phyloP scores from a whole-genome alignment of 2,797 vertebrate species.

The Melopsittacus undulatus region DNA sequence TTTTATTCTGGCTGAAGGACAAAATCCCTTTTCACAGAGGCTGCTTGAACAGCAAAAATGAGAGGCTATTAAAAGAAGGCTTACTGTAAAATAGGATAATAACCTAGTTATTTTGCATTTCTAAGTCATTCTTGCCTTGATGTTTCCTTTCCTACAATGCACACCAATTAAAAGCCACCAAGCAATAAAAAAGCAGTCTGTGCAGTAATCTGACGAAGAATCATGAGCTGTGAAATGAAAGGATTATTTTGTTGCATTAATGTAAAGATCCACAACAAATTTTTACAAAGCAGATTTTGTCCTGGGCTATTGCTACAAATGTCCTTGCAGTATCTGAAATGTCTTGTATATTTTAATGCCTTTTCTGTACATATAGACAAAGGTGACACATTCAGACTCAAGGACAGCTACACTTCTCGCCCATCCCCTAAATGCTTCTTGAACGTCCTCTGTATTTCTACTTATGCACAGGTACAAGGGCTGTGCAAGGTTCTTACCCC shows the following conservation, averaged over 20 bases:
- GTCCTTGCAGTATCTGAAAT: not conserved
- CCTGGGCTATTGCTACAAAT: not conserved
- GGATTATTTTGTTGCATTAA: conserved; percentile 29
- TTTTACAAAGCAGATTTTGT: not conserved
- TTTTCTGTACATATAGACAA: not conserved
- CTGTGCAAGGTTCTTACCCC: not conserved
- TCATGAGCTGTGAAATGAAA: conserved; percentile 19
- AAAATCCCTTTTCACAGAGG: conserved; percentile 56
- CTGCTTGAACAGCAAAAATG: conserved; percentile 66
- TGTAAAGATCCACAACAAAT: not conserved
- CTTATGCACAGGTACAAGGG: not conserved
- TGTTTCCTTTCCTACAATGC: conserved; percentile 15
- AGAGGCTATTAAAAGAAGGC: conserved; percentile 63
- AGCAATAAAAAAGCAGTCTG: conserved; percentile 22
- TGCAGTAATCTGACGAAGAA: conserved; percentile 41
- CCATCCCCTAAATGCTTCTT: not conserved
- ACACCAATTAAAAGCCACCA: conserved; percentile 44
- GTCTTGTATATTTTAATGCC: not conserved
- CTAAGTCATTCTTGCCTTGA: conserved; percentile 43
- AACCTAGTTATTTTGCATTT: conserved; percentile 58
- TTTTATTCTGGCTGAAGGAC: conserved; percentile 70
- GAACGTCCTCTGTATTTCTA: not conserved
- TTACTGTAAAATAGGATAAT: conserved; percentile 65
- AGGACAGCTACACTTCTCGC: not conserved
- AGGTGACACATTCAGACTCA: not conserved